Conservation (phyloP, 1,140 invertebrate genomes). For the Eurosta solidaginis region DNA sequence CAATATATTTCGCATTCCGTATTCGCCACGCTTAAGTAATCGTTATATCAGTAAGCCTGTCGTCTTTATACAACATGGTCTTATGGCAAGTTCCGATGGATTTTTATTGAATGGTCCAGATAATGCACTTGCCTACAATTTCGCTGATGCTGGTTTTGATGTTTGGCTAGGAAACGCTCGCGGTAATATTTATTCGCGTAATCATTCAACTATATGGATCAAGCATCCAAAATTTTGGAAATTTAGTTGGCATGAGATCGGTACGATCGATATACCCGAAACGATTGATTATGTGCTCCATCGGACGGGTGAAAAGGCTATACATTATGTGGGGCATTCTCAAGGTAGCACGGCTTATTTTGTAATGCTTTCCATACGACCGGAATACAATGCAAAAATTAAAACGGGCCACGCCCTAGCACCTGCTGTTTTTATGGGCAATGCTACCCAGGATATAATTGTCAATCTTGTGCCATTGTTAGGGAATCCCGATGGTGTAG, state of each 20-base stretch:
- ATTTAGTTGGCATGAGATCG: slow-evolving; percentile 73
- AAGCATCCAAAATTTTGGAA: slow-evolving; percentile 66
- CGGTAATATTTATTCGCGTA: slow-evolving; percentile 70
- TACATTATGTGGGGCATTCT: slow-evolving; percentile 71
- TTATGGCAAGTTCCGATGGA: slow-evolving; percentile 77
- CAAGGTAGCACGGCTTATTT: slow-evolving; percentile 66
- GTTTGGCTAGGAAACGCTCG: slow-evolving; percentile 68
- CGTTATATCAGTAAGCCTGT: slow-evolving; percentile 49
- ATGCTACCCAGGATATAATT: slow-evolving; percentile 25
- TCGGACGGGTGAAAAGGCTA: slow-evolving; percentile 61
- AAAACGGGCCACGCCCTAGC: slow-evolving; percentile 64
- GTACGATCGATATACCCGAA: slow-evolving; percentile 70
- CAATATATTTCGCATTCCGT: slow-evolving; percentile 62
- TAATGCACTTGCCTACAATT: slow-evolving; percentile 63
- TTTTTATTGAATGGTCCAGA: slow-evolving; percentile 72
- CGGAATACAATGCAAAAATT: slow-evolving; percentile 67
- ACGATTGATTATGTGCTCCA: slow-evolving; percentile 70
- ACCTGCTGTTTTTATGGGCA: slow-evolving; percentile 64
- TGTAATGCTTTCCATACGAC: slow-evolving; percentile 61
- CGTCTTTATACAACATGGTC: slow-evolving; percentile 76
- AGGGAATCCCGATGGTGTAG: slow-evolving; percentile 40
- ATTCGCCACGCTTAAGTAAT: slow-evolving; percentile 46
- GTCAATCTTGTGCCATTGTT: slow-evolving; percentile 28
- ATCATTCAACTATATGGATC: slow-evolving; percentile 64
- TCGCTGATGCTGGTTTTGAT: slow-evolving; percentile 75